Evolutionary conservation across 2,113 vertebrate species (phyloP).

Genomic region (Acrocephalus arundinaceus): DNA sequence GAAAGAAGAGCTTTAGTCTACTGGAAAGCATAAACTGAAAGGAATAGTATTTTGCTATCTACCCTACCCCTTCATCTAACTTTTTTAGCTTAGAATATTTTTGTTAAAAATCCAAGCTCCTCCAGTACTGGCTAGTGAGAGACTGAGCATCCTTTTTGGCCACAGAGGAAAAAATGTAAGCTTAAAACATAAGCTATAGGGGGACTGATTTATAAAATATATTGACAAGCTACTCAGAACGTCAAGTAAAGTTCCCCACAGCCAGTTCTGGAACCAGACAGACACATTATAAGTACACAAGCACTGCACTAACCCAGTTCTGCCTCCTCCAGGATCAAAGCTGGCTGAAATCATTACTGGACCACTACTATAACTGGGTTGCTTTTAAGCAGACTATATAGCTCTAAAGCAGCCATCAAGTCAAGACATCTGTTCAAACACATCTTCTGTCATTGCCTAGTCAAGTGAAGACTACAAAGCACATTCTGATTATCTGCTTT

Average conservation of each 20-base stretch:
- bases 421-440: not conserved
- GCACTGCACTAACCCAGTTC: not conserved
- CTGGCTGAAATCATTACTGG: not conserved
- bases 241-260: not conserved
- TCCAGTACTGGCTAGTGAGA: not conserved
- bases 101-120: not conserved
- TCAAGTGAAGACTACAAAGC: constrained; percentile 27
- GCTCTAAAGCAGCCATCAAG: not conserved
- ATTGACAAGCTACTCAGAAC: not conserved
- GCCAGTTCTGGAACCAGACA: not conserved
- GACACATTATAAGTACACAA: not conserved
- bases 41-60: not conserved
- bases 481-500: constrained; percentile 18
- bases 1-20: not conserved
- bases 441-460: not conserved
- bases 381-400: not conserved
- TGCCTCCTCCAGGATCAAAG: not conserved
- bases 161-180: not conserved
- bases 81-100: not conserved
- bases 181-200: not conserved
- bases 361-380: not conserved
- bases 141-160: not conserved
- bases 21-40: not conserved
- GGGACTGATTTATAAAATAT: not conserved
- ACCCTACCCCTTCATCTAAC: not conserved